phyloP scores from a whole-genome alignment of 2,797 vertebrate genomes.

The Enteromius viviparus region DNA sequence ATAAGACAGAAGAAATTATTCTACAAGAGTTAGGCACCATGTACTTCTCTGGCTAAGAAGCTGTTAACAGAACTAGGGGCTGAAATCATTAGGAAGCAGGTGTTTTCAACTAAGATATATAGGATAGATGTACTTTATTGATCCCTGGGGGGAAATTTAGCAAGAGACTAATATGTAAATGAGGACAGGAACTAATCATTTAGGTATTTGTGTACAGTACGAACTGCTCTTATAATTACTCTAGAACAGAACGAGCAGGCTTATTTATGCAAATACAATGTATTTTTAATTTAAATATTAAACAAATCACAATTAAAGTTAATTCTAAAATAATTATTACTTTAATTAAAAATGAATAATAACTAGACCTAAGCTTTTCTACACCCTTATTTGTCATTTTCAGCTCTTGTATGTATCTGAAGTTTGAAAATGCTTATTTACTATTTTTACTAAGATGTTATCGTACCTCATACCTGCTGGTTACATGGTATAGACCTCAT shows the following conservation, averaged over 20 bases:
- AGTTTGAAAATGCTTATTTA: not conserved
- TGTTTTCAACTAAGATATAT: slow-evolving; percentile 2
- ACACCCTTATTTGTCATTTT: not conserved
- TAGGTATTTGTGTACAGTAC: not conserved
- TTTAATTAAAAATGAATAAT: not conserved
- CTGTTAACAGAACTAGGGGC: not conserved
- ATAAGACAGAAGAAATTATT: not conserved
- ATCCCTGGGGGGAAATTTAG: not conserved
- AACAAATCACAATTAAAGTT: not conserved
- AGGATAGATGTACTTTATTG: slow-evolving; percentile 7
- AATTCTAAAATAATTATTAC: not conserved
- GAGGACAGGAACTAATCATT: slow-evolving; percentile 10
- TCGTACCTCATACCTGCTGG: not conserved
- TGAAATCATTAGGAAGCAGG: not conserved
- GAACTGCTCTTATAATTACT: not conserved
- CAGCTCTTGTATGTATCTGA: not conserved
- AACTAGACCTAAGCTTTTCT: not conserved
- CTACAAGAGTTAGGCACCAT: not conserved
- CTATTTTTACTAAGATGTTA: not conserved
- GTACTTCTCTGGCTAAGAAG: not conserved
- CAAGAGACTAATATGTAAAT: slow-evolving; percentile 7
- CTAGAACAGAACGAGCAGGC: not conserved
- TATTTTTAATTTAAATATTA: not conserved
- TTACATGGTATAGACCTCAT: not conserved
- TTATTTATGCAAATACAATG: not conserved